These are phyloP conservation scores for Calycopis cecrops DNA, from an alignment of 1,140 invertebrate species.

Conservation along the genomic window DNA sequence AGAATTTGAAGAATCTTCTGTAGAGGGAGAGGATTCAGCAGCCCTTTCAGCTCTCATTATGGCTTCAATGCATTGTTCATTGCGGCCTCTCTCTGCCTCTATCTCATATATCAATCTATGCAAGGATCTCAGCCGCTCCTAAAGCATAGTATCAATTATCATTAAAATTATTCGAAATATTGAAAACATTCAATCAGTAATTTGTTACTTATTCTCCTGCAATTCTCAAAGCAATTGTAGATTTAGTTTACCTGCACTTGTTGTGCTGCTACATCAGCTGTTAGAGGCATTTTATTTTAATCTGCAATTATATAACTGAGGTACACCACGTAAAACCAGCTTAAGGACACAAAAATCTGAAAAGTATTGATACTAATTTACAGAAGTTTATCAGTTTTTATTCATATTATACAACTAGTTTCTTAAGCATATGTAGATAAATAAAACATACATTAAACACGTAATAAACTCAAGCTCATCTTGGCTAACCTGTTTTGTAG, in stretches of 20 bases:
- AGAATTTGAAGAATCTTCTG: constrained; percentile 60
- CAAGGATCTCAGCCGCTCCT: constrained; percentile 87
- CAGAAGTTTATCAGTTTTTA: too few species aligned
- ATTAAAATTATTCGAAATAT: too few species aligned
- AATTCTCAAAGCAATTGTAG: not conserved
- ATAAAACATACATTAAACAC: too few species aligned
- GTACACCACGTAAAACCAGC: constrained; percentile 49
- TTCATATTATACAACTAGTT: too few species aligned
- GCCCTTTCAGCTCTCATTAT: constrained; percentile 86
- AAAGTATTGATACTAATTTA: too few species aligned
- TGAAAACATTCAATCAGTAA: too few species aligned
- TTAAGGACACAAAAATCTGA: constrained; percentile 44
- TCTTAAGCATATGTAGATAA: too few species aligned
- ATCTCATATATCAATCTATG: constrained; percentile 87
- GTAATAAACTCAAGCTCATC: too few species aligned
- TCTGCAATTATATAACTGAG: constrained; percentile 33
- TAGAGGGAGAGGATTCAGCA: constrained; percentile 49
- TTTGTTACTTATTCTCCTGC: too few species aligned
- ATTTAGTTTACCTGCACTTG: constrained; percentile 79
- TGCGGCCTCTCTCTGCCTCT: constrained; percentile 84
- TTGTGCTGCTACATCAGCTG: constrained; percentile 84
- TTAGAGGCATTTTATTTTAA: constrained; percentile 78
- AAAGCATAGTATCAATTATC: constrained; percentile 22
- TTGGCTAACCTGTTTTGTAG: too few species aligned
- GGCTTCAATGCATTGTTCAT: constrained; percentile 86